Evolutionary conservation across 2,113 vertebrate genomes (phyloP).

Genomic region (Leptodactylus fuscus): DNA sequence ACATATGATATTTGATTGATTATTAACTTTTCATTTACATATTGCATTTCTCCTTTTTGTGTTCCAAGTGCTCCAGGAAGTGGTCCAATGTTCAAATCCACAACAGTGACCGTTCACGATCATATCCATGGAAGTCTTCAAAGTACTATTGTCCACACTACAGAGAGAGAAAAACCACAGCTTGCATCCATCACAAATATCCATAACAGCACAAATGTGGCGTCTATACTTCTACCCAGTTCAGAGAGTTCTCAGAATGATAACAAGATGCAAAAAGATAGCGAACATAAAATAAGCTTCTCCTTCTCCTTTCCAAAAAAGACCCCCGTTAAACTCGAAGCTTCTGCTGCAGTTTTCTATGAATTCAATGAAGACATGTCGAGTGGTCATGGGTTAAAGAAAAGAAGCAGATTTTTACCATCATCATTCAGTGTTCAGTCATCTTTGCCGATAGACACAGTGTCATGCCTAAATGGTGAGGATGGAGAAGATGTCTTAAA

Average conservation of each 20-base stretch:
- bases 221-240: conserved; percentile 59
- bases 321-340: conserved; percentile 82
- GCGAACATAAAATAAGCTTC: conserved; percentile 80
- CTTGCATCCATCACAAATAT: conserved; percentile 20
- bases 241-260: conserved; percentile 63
- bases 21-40: background rate
- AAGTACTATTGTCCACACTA: conserved; percentile 60
- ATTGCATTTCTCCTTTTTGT: conserved; percentile 48
- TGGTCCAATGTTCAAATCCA: conserved; percentile 91
- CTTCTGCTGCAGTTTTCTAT: conserved; percentile 86
- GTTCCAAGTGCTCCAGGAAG: conserved; percentile 84
- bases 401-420: conserved; percentile 76
- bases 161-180: conserved; percentile 65
- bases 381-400: conserved; percentile 67
- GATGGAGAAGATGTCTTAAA: conserved; percentile 60
- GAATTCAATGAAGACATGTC: conserved; percentile 80
- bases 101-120: conserved; percentile 83
- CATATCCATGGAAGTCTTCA: conserved; percentile 68
- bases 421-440: conserved; percentile 67
- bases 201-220: conserved; percentile 60
- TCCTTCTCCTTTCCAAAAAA: conserved; percentile 90
- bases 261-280: conserved; percentile 66
- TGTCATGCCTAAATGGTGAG: conserved; percentile 68
- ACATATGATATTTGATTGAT: background rate
- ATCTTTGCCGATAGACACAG: conserved; percentile 66